Base-by-base conservation (phyloP, 2,888 invertebrate species). In the Nipponacmea schrenckii region DNA sequence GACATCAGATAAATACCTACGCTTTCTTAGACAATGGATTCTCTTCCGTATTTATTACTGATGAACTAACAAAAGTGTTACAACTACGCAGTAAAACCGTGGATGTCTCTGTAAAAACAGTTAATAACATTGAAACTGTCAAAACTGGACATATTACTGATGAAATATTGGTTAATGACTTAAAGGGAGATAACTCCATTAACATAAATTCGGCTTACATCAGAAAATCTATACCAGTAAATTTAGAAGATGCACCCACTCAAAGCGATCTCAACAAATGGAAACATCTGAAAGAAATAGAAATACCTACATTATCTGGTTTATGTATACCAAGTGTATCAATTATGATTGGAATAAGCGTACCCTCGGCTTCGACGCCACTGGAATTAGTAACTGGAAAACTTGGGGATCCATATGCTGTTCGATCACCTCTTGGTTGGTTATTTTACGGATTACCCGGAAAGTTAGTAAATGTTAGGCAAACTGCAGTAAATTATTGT, bases 351-450 rank as follows among this genome's bases (percentile, higher is more conserved):
- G n/a, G n/a, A n/a, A n/a, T n/a, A n/a, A n/a, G n/a, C n/a, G n/a
- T 31, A 31, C 31, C 31, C 7, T 31, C 31, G 7, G 31, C 31
- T 4, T 31, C 20, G 1, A 46, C 45, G 26, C 68, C 63, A 1
- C 24, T 68, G 10, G 62, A 68, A n/a, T 31, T 68, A 26, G 17
- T 20, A 15, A 68, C 31, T 3, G 63, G 68, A 14, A 15, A 46
- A 17, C 26, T 39, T 45, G 67, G 64, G 20, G 73, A 66, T 20
- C 75, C 73, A 1, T 73, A 71, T 69, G 75, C 73, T 15, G 66
- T 64, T 5, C 62, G 48, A 17, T 73, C 71, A 0, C 27, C 39
- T 7, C 67, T 75, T 2, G 75, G 75, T 67, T 73, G 5, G 26
- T n/a, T n/a, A n/a, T n/a, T n/a, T n/a, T n/a, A n/a, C n/a, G n/a